These are phyloP conservation scores for Cheilinus undulatus DNA, from an alignment of 2,113 vertebrate species.

Conservation along the genomic window DNA sequence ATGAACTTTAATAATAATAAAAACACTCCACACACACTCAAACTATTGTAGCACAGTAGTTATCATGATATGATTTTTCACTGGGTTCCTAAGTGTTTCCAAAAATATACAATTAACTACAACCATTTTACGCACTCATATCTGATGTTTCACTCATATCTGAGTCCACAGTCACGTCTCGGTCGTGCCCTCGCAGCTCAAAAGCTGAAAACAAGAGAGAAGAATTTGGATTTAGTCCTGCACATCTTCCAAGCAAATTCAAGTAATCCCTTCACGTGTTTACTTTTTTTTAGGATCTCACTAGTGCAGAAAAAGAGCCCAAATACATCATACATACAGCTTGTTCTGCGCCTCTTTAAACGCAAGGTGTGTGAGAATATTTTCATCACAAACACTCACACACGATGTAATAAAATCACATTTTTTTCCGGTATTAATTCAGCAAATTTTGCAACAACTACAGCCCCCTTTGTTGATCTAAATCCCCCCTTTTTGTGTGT, in stretches of 20 bases:
- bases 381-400: neutral
- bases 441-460: neutral
- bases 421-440: neutral
- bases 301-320: neutral
- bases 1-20: neutral
- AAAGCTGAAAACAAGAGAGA: conserved; percentile 42
- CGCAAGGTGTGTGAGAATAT: neutral
- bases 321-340: neutral
- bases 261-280: conserved; percentile 2
- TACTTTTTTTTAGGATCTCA: neutral
- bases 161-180: conserved; percentile 19
- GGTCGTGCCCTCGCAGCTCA: conserved; percentile 18
- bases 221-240: conserved; percentile 25
- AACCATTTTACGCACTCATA: conserved; percentile 7
- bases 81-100: neutral
- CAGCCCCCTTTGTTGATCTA: neutral
- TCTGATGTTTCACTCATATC: conserved; percentile 14
- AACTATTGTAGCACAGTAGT: neutral
- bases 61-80: neutral
- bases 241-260: neutral
- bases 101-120: neutral
- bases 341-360: neutral
- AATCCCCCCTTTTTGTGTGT: neutral
- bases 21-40: neutral
- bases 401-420: neutral